Base-by-base conservation (phyloP, 2,113 vertebrate species). In the Bungarus multicinctus region DNA sequence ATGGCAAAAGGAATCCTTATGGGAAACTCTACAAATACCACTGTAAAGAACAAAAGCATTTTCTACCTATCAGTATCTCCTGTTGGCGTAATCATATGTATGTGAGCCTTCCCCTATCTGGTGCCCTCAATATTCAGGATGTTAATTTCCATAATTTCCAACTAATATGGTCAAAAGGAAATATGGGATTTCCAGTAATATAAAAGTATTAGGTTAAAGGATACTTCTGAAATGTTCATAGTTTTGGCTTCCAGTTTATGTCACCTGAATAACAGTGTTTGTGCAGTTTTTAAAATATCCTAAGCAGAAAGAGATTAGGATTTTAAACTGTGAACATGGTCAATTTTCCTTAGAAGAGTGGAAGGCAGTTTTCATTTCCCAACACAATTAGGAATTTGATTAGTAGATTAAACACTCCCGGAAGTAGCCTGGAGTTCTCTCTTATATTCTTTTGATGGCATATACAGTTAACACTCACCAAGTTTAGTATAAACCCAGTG, bases 1-100 rank as follows among this genome's bases (percentile, higher is more conserved):
- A 27, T 60, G 23, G 53, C 74, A 91, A 94, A 93, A 95, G 94
- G 64, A 89, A 93, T 58, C 90, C 54, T 87, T 81, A 81, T 20
- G 39, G 34, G 0, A 52, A 55, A 34, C 0, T 92, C 60, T 90
- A 1, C 0, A 85, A 52, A 88, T 30, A 30, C 10, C 45, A 52
- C 25, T 93, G 57, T 52, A 88, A 87, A 53, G 43, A 92, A 93
- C 6, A 12, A 12, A 43, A 16, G 10, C 58, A 43, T 39, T 89
- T 85, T 87, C 53, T 89, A 20, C 64, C 12, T 85, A 25, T 2
- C 8, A 3, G 57, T 58, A 27, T 93, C 89, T 93, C 27, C 54
- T 60, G 54, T 43, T 86, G 54, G 34, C 23, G 43, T 58, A 90
- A 55, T 81, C 25, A 50, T 86, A 86, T 60, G 1, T 58, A 34